phyloP scores from a whole-genome alignment of 2,113 vertebrate genomes.

The Aix galericulata region DNA sequence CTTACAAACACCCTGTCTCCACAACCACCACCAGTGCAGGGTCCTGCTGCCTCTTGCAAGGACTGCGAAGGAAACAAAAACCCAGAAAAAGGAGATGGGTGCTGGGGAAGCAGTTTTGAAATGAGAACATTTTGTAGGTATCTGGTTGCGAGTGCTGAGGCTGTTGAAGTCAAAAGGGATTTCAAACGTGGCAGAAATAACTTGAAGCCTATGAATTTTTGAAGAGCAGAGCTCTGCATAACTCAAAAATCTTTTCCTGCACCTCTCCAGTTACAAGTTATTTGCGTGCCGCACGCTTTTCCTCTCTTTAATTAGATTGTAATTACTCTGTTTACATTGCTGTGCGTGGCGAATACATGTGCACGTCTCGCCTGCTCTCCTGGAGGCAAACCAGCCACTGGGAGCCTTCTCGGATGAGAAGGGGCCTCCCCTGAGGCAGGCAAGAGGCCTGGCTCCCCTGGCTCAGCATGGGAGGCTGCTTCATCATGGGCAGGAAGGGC shows the following conservation, averaged over 20 bases:
- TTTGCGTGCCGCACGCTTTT: not conserved
- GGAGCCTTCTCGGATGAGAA: not conserved
- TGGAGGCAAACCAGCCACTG: not conserved
- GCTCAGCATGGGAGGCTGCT: not conserved
- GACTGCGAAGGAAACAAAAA: not conserved
- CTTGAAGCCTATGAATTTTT: not conserved
- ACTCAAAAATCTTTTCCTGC: slow-evolving; percentile 8
- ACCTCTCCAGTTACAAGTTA: not conserved
- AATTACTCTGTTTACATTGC: not conserved
- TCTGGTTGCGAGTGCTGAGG: not conserved
- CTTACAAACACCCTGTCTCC: not conserved
- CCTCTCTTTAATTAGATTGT: not conserved
- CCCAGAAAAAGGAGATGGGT: fast-evolving
- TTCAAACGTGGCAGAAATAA: not conserved
- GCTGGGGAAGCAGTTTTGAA: not conserved
- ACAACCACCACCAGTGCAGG: not conserved
- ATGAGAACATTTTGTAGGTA: not conserved
- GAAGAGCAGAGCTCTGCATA: not conserved
- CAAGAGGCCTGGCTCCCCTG: not conserved
- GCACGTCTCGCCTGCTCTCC: not conserved
- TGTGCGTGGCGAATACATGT: not conserved
- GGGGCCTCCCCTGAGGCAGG: not conserved
- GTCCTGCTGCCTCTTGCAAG: not conserved
- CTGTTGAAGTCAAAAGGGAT: not conserved
- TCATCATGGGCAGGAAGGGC: not conserved